phyloP scores from a whole-genome alignment of 2,113 vertebrate genomes.

The Heterotilapia buettikoferi region DNA sequence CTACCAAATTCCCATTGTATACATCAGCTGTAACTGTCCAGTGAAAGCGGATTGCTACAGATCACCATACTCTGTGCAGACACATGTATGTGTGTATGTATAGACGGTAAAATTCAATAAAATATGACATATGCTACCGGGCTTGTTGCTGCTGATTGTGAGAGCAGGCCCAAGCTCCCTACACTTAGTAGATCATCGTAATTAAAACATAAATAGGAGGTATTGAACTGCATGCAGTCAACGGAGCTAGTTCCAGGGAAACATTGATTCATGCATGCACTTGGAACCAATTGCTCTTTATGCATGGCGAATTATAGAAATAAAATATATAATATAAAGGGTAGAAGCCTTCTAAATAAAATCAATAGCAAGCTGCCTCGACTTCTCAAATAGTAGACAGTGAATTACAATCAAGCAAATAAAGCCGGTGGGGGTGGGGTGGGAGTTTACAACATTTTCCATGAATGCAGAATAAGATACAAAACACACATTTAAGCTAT shows the following conservation, averaged over 20 bases:
- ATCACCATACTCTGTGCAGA: neutral
- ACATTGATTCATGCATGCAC: constrained; percentile 60
- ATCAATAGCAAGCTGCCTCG: constrained; percentile 45
- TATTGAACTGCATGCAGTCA: constrained; percentile 45
- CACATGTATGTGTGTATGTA: neutral
- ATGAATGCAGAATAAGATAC: neutral
- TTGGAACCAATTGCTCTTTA: constrained; percentile 63
- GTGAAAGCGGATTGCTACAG: neutral
- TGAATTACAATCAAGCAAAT: constrained; percentile 35
- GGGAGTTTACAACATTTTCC: neutral
- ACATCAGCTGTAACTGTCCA: neutral
- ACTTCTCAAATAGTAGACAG: constrained; percentile 26
- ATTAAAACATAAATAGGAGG: constrained; percentile 71
- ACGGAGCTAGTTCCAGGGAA: neutral
- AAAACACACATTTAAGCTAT: neutral
- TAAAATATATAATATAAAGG: constrained; percentile 7
- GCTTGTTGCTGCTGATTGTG: constrained; percentile 16
- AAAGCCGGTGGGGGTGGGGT: neutral
- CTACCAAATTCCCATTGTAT: neutral
- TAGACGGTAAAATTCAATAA: constrained; percentile 1
- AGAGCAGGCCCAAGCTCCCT: neutral
- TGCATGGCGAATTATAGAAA: constrained; percentile 10
- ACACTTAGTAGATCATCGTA: constrained; percentile 62
- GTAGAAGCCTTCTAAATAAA: constrained; percentile 54
- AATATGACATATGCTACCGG: neutral